Evolutionary conservation across 1,140 invertebrate species (phyloP).

Genomic region (Sinella curviseta): DNA sequence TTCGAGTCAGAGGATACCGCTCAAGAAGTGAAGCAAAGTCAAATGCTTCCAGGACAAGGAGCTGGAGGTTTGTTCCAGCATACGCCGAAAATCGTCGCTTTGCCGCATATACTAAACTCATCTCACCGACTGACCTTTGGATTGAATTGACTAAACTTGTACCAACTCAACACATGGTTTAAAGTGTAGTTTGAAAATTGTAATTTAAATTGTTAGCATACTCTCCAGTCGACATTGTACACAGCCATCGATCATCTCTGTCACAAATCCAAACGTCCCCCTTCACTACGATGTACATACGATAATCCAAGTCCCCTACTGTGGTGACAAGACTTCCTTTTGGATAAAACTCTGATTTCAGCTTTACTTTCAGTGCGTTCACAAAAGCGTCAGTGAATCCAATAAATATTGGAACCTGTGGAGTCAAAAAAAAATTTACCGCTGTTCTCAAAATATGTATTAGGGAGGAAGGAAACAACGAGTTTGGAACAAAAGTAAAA

Average conservation of each 20-base stretch:
- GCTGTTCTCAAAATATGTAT: too few species aligned
- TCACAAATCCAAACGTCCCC: background rate
- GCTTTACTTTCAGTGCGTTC: background rate
- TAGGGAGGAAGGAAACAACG: background rate
- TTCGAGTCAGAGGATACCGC: background rate
- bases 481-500: background rate
- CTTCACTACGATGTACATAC: background rate
- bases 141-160: too few species aligned
- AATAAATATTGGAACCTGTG: background rate
- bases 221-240: slow-evolving; percentile 10
- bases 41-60: background rate
- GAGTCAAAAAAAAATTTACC: background rate
- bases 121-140: background rate
- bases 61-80: slow-evolving; percentile 8
- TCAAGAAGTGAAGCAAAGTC: background rate
- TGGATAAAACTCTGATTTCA: background rate
- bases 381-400: background rate
- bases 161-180: background rate
- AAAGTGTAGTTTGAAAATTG: background rate
- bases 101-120: slow-evolving; percentile 1
- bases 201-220: background rate
- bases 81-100: background rate
- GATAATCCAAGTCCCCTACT: background rate
- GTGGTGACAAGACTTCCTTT: background rate
- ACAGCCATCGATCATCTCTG: background rate